phyloP scores from a whole-genome alignment of 2,113 vertebrate genomes.

The Xiphias gladius region DNA sequence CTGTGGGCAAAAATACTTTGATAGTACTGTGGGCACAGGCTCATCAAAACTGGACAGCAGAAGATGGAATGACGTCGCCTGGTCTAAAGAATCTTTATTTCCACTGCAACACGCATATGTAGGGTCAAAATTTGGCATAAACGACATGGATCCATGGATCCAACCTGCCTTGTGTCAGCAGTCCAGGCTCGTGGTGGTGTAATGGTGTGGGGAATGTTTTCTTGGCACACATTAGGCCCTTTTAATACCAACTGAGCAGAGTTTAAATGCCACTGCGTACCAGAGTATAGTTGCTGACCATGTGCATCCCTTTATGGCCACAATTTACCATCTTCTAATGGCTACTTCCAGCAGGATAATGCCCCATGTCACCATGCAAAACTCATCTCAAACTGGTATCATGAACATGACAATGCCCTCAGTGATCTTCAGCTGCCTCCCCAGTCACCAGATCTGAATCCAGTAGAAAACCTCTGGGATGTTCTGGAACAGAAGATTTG shows the following conservation, averaged over 20 bases:
- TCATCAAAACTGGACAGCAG: neutral
- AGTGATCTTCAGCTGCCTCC: neutral
- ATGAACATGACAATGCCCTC: neutral
- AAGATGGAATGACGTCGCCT: neutral
- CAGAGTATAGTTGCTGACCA: neutral
- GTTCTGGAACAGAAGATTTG: neutral
- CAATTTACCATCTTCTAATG: neutral
- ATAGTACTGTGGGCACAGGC: neutral
- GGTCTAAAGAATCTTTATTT: neutral
- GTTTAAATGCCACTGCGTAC: too few species aligned
- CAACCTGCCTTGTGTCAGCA: too few species aligned
- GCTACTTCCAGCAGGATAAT: neutral
- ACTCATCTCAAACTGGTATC: neutral
- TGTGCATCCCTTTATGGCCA: neutral
- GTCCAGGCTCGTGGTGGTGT: too few species aligned
- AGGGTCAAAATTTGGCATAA: too few species aligned
- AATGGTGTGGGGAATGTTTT: too few species aligned
- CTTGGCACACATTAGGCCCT: too few species aligned
- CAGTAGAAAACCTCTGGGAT: neutral
- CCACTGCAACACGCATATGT: too few species aligned
- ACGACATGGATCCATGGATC: too few species aligned
- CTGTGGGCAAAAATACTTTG: neutral
- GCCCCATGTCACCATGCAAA: neutral
- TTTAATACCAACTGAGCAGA: too few species aligned
- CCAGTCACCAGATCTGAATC: neutral